Evolutionary conservation across 1,140 invertebrate species (phyloP), one percentile per base, ranked within the genome.

Genomic region (Odontomachus brunneus): DNA sequence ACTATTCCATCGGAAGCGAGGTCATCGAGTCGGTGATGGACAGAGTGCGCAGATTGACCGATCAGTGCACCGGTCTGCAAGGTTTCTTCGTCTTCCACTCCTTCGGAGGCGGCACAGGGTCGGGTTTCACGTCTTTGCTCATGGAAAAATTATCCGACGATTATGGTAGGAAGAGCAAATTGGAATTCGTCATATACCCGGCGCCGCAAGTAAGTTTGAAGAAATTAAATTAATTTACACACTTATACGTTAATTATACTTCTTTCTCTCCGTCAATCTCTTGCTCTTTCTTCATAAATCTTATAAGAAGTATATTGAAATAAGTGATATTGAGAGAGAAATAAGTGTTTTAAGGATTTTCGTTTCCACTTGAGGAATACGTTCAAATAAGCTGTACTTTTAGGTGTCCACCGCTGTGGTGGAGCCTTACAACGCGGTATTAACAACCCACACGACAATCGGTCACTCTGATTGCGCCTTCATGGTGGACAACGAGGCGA

Each of bases 21-120:
- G 60, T 89, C 11, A 89, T 89, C 17, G 87, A 89, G 0, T 85
- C 87, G 2, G 86, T 89, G 29, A 84, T 88, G 75, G 88, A 89
- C 9, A 76, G 88, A 14, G 59, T 89, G 0, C 69, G 88, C 44
- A 85, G 88, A 2, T 9, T 89, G 44, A 84, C 87, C 0, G 88
- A 89, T 69, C 88, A 89, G 4, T 89, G 88, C 17, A 88, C 84
- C 1, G 87, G 88, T 14, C 71, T 89, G 2, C 88, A 89, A 59
- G 87, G 88, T 15, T 89, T 89, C 22, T 89, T 89, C 11, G 84
- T 89, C 4, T 89, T 89, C 15, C 88, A 89, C 7, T 89, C 88
- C 7, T 89, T 88, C 19, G 88, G 88, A 11, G 88, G 88, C 12
- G 88, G 88, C 5, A 89, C 88, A 3, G 88, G 88, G 1, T 89